phyloP scores from a whole-genome alignment of 2,797 vertebrate species.

The Leontocebus nigricollis region DNA sequence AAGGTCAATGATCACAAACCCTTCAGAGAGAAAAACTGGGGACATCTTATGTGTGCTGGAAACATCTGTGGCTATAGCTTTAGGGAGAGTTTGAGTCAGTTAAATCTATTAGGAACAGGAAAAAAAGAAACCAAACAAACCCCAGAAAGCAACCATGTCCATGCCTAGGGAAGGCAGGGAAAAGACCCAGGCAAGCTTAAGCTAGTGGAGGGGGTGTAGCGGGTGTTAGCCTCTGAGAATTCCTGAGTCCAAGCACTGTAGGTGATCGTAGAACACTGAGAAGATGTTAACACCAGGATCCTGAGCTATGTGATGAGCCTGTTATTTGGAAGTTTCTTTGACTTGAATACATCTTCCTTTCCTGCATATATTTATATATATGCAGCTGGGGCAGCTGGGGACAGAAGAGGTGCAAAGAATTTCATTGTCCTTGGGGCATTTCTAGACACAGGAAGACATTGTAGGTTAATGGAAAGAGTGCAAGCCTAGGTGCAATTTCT shows the following conservation, averaged over 20 bases:
- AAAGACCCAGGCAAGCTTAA: not conserved
- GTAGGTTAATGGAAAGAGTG: not conserved
- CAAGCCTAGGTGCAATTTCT: not conserved
- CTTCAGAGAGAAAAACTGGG: not conserved
- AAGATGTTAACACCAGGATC: not conserved
- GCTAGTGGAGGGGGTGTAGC: rapidly evolving
- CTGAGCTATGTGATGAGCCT: not conserved
- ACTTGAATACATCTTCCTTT: not conserved
- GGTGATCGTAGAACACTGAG: not conserved
- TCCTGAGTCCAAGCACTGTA: not conserved
- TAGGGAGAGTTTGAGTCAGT: not conserved
- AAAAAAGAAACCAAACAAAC: not conserved
- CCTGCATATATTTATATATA: not conserved
- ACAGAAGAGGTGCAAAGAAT: not conserved
- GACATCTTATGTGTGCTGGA: not conserved
- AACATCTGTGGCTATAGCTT: not conserved
- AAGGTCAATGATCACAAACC: not conserved
- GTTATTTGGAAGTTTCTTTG: not conserved
- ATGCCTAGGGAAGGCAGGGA: not conserved
- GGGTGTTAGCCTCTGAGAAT: not conserved
- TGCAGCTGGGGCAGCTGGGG: not conserved
- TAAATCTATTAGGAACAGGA: not conserved
- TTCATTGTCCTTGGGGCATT: not conserved
- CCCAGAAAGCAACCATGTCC: not conserved
- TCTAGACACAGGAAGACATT: not conserved